Percentiles rank a stretch among this genome's conserved stretches.
phyloP scores from a whole-genome alignment of 1,140 invertebrate genomes.

The Archivesica marissinica region DNA sequence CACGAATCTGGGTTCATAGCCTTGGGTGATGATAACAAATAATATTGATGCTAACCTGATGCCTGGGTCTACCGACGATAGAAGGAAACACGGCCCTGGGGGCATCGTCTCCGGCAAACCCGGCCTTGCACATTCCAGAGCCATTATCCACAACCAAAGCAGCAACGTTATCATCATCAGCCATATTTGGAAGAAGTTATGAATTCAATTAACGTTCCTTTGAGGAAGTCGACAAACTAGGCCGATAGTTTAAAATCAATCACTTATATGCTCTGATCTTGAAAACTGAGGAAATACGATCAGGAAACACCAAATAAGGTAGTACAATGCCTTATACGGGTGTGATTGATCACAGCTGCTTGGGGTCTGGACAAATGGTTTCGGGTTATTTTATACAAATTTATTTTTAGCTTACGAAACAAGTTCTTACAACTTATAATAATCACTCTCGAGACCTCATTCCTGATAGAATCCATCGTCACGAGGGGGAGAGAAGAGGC shows the following conservation, averaged over 20 bases:
- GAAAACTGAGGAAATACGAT: background rate
- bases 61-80: constrained; percentile 92
- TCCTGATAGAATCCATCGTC: too few relatives aligned
- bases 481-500: too few relatives aligned
- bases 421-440: too few relatives aligned
- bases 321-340: background rate
- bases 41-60: constrained; percentile 83
- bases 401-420: too few relatives aligned
- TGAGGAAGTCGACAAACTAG: background rate
- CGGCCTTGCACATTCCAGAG: constrained; percentile 95
- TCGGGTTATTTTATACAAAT: too few relatives aligned
- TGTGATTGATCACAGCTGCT: too few relatives aligned
- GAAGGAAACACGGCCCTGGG: constrained; percentile 95
- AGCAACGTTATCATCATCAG: constrained; percentile 92
- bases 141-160: constrained; percentile 95
- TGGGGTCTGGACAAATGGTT: too few relatives aligned
- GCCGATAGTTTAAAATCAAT: background rate
- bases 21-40: background rate
- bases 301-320: constrained; percentile 8
- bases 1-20: background rate
- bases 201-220: background rate
- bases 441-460: too few relatives aligned
- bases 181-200: constrained; percentile 86
- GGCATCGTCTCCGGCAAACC: constrained; percentile 95
- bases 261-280: background rate